Percentiles rank a stretch among this genome's conserved stretches.
Conservation (phyloP, 2,113 vertebrate species). For the Uria aalge region DNA sequence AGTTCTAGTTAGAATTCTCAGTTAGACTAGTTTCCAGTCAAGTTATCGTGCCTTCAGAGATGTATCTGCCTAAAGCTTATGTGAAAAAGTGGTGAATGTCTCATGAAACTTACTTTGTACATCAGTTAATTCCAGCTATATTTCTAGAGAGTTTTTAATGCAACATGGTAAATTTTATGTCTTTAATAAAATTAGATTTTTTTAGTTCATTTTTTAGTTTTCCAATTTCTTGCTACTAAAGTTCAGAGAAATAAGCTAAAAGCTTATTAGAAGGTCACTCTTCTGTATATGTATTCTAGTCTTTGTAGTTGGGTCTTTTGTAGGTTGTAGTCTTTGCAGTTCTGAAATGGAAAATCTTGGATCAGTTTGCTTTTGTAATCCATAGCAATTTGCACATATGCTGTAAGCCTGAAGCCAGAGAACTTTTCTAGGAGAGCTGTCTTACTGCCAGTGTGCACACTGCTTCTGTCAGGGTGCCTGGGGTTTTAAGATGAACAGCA, state of each 20-base stretch:
- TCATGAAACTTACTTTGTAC: not conserved
- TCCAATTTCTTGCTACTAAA: not conserved
- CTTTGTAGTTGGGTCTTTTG: too few relatives aligned
- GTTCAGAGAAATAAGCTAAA: not conserved
- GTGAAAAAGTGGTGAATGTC: not conserved
- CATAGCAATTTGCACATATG: not conserved
- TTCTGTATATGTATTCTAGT: not conserved
- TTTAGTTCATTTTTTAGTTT: not conserved
- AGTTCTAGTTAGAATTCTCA: not conserved
- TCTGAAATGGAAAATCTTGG: not conserved
- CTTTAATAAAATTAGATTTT: not conserved
- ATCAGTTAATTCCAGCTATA: not conserved
- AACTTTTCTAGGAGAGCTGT: not conserved
- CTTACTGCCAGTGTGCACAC: fast-evolving
- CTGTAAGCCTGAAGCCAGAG: not conserved
- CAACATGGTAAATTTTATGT: not conserved
- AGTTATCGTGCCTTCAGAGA: not conserved
- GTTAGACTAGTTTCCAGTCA: not conserved
- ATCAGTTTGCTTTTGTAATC: not conserved
- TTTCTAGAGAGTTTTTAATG: not conserved
- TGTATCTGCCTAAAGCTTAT: not conserved
- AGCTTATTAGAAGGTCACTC: not conserved
- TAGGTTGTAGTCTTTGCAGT: not conserved
- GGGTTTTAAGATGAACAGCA: not conserved
- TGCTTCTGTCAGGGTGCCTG: not conserved